Base-by-base conservation (phyloP, 2,888 invertebrate species). In the Spisula solida region DNA sequence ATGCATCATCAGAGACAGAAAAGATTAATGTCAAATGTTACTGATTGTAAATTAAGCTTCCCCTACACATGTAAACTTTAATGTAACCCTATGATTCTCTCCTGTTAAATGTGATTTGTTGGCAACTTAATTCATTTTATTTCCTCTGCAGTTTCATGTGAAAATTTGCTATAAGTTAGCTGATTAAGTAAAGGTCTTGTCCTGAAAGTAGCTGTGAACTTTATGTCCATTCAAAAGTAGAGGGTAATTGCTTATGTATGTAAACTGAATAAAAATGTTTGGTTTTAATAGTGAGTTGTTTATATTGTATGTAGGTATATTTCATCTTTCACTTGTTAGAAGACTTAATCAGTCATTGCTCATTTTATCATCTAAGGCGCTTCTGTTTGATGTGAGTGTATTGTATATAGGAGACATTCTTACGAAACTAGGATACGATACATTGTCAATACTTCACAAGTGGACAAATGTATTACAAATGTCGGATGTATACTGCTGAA, bases 1-100 rank as follows among this genome's bases (percentile, higher is more conserved):
- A 48, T 83, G 70, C 55, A 82, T 75, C 51, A 82, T 34, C 29
- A 66, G 51, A 41, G 48, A 34, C 34, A 34, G 75, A n/a, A 75
- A 47, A 83, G 83, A 83, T 83, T 47, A 60, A 83, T 83, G 75
- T 75, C 14, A 83, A 83, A 83, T 83, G 83, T 48, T 75, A 75
- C 75, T 12, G 25, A 31, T 75, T 75, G 75, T 75, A 75, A 75
- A 75, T 75, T 75, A 75, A 75, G 75, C 75, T 75, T 75, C 75
- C 75, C 31, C 75, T 34, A 75, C 75, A 75, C 75, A 34, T 75
- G 75, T 75, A 75, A 75, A 75, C 31, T 75, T 75, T 31, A 75
- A 75, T 75, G 75, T 75, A 75, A 75, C 75, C 75, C 75, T 34
- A 75, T 75, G 31, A 75, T 75, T 75, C 31, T 34, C 75, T 75